These are phyloP conservation scores for Aphelenchoides fujianensis DNA, from an alignment of 1,140 invertebrate genomes.

Conservation along the genomic window DNA sequence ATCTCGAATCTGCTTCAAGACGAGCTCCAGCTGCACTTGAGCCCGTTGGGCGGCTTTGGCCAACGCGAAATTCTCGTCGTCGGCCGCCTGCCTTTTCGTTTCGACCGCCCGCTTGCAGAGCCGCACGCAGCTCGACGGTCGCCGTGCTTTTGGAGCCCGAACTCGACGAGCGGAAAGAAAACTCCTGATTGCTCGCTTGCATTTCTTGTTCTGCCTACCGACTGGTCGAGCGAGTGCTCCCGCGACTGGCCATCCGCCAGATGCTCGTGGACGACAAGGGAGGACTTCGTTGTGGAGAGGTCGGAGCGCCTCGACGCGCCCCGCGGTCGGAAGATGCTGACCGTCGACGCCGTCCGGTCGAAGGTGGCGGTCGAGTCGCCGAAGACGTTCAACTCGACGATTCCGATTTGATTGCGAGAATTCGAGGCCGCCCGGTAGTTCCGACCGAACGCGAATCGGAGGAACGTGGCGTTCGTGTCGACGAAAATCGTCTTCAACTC, in stretches of 20 bases:
- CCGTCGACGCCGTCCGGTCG: neutral
- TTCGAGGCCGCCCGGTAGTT: neutral
- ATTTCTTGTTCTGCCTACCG: neutral
- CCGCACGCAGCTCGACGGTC: neutral
- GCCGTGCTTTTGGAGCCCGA: neutral
- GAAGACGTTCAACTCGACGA: neutral
- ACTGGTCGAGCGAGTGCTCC: neutral
- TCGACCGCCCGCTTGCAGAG: neutral
- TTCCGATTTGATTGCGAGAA: neutral
- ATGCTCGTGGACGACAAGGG: conserved; percentile 1
- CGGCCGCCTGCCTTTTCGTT: neutral
- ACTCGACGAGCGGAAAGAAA: neutral
- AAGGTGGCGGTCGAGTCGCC: neutral
- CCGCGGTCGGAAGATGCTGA: neutral
- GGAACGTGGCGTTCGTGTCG: neutral
- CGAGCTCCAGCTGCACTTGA: conserved; percentile 14
- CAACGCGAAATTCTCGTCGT: conserved; percentile 16
- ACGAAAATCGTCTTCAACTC: conserved; percentile 12
- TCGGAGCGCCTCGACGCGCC: neutral
- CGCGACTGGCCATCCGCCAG: conserved; percentile 10
- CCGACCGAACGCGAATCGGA: neutral
- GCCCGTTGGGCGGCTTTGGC: neutral
- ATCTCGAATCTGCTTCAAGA: conserved; percentile 17
- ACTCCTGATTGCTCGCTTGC: too few relatives aligned
- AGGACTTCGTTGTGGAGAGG: neutral